phyloP scores from a whole-genome alignment of 2,113 vertebrate species.

The Chaetops frenatus region DNA sequence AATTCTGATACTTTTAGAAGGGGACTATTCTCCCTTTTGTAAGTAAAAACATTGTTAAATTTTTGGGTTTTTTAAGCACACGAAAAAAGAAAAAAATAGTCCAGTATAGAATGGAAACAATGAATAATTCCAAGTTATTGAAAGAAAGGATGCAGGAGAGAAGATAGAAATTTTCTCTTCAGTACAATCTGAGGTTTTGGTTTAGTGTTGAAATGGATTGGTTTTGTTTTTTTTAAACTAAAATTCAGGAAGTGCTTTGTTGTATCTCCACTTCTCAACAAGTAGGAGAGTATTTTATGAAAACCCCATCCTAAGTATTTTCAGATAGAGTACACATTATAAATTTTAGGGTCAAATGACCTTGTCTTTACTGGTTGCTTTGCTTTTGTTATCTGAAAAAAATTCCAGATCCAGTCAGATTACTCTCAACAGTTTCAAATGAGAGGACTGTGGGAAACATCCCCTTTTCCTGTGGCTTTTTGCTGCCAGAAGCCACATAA shows the following conservation, averaged over 20 bases:
- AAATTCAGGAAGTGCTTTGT: background rate
- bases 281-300: background rate
- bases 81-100: background rate
- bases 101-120: background rate
- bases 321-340: background rate
- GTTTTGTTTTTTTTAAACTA: background rate
- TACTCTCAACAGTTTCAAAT: background rate
- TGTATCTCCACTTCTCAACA: background rate
- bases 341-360: background rate
- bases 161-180: background rate
- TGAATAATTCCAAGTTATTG: background rate
- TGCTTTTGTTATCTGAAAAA: background rate
- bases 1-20: slow-evolving; percentile 15
- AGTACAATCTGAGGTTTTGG: background rate
- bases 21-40: background rate
- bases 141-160: background rate
- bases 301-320: background rate
- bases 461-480: background rate
- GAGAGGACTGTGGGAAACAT: background rate
- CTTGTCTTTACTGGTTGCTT: background rate
- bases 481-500: background rate
- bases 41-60: background rate
- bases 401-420: background rate
- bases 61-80: background rate
- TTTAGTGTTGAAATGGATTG: background rate